Base-by-base conservation (phyloP, 2,797 vertebrate genomes). In the Champsocephalus gunnari region DNA sequence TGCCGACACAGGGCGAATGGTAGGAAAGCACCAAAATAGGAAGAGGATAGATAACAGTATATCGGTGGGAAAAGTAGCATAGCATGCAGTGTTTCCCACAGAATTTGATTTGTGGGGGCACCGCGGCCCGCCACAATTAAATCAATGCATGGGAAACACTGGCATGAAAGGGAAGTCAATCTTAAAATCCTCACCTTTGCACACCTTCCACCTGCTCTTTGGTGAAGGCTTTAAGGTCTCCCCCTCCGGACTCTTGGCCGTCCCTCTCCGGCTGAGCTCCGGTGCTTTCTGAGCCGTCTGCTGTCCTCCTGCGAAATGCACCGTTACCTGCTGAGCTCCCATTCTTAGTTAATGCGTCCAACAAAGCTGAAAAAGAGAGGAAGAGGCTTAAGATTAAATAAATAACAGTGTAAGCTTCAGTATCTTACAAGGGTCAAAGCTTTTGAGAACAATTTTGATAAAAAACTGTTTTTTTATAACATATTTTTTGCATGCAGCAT, bases 151-250 rank as follows among this genome's bases (percentile, higher is more conserved):
- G 24, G 24, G 24, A 24, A 24, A 24, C 24, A 24, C 2, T 24
- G 24, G 24, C 24, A 47, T 48, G 9, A 71, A 61, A 60, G 34
- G 12, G 9, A 6, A 44, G 4, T 38, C 13, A 53, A 61, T 17
- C 1, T 1, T 21, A 1, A 8, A 21, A 8, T 38, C 49, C 88
- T 92, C 94, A 99, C 98, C 96, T 98, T 87, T 96, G 95, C 60
- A 99, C 98, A 13, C 97, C 97, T 73, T 99, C 97, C 49, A 96
- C 89, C 87, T 99, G 97, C 19, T 99, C 98, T 87, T 96, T 96
- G 63, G 91, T 97, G 89, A 97, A 99, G 85, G 92, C 82, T 94
- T 98, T 99, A 17, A 90, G 63, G 44, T 97, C 97, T 0, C 84
- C 89, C 74, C 89, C 78, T 60, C 88, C 86, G 0, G 90, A 82